Percentiles rank a stretch among this genome's conserved stretches.
phyloP scores from a whole-genome alignment of 2,797 vertebrate species.

The Paedocypris micromegethes region DNA sequence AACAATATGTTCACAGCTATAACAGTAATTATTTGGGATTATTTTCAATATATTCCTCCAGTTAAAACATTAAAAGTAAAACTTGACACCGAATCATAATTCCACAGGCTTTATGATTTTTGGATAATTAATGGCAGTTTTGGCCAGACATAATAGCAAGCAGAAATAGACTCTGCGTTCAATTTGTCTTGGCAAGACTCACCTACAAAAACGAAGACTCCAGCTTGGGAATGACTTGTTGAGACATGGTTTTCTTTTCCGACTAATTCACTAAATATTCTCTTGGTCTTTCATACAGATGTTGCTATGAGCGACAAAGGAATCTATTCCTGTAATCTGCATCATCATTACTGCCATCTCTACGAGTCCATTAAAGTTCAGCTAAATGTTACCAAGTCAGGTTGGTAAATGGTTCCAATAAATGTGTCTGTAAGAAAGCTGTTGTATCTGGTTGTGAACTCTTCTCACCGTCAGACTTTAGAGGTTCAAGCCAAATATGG shows the following conservation, averaged over 20 bases:
- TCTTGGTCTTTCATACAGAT: conserved; percentile 56
- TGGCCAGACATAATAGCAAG: no score
- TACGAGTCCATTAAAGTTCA: conserved; percentile 80
- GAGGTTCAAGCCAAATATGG: conserved; percentile 26
- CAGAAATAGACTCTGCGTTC: no score
- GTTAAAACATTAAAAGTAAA: no score
- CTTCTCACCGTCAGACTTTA: not conserved
- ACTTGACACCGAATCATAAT: no score
- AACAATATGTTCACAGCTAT: no score
- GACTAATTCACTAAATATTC: not conserved
- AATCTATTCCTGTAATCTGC: conserved; percentile 86
- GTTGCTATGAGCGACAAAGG: conserved; percentile 78
- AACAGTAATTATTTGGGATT: no score
- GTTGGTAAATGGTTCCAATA: conserved; percentile 58
- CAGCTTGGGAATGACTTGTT: no score
- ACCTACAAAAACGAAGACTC: no score
- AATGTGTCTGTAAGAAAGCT: not conserved
- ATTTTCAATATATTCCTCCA: no score
- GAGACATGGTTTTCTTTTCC: not conserved
- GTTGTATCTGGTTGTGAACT: conserved; percentile 7
- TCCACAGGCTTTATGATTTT: no score
- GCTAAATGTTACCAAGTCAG: conserved; percentile 77
- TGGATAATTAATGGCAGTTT: no score
- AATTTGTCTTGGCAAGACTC: no score
- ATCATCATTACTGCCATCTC: conserved; percentile 92